Base-by-base conservation (phyloP, 2,797 vertebrate genomes). In the Clarias fuscus region DNA sequence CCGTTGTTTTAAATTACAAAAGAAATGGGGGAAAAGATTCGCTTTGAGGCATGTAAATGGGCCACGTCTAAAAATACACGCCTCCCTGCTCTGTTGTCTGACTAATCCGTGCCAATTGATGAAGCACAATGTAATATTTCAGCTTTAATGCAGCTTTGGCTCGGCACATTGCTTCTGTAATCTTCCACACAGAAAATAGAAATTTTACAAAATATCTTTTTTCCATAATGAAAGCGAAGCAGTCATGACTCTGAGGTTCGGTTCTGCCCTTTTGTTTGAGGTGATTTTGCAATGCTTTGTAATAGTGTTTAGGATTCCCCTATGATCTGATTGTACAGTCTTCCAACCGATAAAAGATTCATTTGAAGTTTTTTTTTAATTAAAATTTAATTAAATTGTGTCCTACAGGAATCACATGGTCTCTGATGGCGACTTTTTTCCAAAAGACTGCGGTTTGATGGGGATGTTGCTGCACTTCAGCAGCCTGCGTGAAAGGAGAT, bases 51-150 rank as follows among this genome's bases (percentile, higher is more conserved):
- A 81, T 76, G 79, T 87, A 83, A 43, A 88, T 85, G 80, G 86
- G 83, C 88, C 58, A 73, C 67, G 81, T 85, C 90, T 87, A 88
- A 89, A 86, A 88, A 87, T 77, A 86, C 20, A 53, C n/a, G 4
- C 85, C 82, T 90, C 80, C 67, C n/a, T 80, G 86, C 81, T 84
- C 77, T 17, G 80, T 68, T 88, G 88, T 85, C 78, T 78, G 86
- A 75, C 40, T 88, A 89, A 89, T 90, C 88, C 90, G 58, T 30
- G 58, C 86, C 56, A 75, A 24, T 40, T 33, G 86, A 88, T 86
- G 79, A 85, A 85, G 88, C 84, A 85, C 84, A 90, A 85, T 65
- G 88, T 68, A 88, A 89, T 85, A 84, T 85, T 81, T 88, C 86
- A 86, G 80, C 59, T 62, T 80, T 90, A 89, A 89, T 88, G 85